Percentiles rank a stretch among this genome's conserved stretches.
Evolutionary conservation across 1,140 invertebrate genomes (phyloP).

Genomic region (Drusus annulatus): DNA sequence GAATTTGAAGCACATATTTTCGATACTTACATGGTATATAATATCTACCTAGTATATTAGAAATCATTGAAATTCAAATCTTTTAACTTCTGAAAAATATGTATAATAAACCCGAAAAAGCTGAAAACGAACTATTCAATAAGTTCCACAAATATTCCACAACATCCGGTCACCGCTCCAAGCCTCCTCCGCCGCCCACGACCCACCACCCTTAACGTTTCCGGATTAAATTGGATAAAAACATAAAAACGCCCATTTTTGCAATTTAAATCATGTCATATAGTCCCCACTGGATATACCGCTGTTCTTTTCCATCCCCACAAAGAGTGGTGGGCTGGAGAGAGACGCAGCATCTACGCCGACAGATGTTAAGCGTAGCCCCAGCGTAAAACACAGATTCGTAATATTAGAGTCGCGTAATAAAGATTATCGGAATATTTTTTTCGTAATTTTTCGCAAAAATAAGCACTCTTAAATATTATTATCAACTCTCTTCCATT

Average conservation of each 20-base stretch:
- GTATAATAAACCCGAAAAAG: too few species aligned
- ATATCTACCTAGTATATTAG: too few species aligned
- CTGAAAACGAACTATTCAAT: neutral
- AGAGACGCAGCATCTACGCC: constrained; percentile 40
- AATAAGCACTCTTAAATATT: too few species aligned
- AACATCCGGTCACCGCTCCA: constrained; percentile 1
- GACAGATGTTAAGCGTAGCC: constrained; percentile 35
- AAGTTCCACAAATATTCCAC: neutral
- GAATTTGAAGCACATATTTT: too few species aligned
- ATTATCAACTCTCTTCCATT: too few species aligned
- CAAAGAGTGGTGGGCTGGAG: constrained; percentile 3
- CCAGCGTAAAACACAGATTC: constrained; percentile 8
- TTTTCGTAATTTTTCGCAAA: too few species aligned
- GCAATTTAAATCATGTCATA: constrained; percentile 65
- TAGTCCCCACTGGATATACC: constrained; percentile 34
- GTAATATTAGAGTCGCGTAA: neutral
- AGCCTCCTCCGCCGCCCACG: neutral
- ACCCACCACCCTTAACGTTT: constrained; percentile 2
- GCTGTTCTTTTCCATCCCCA: constrained; percentile 7
- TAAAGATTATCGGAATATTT: neutral
- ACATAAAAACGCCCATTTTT: constrained; percentile 67
- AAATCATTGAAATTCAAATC: too few species aligned
- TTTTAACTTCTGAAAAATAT: too few species aligned
- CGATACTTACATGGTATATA: too few species aligned
- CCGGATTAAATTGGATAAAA: constrained; percentile 64